Evolutionary conservation across 2,113 vertebrate species (phyloP).

Genomic region (Tringa solitaria): DNA sequence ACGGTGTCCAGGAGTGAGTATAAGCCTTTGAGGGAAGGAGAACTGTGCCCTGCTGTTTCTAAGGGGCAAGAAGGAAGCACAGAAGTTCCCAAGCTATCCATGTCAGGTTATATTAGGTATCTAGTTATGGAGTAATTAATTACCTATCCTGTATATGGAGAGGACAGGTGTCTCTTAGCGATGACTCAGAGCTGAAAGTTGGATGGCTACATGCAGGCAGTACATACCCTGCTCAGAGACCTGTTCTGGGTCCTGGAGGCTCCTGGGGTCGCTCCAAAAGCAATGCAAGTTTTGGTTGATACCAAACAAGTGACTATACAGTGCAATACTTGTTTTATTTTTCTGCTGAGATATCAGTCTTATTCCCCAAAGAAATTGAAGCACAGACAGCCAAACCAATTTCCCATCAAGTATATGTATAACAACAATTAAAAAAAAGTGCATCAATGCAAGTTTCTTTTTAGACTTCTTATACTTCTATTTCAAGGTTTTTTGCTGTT

Average conservation of each 20-base stretch:
- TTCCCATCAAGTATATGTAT: not conserved
- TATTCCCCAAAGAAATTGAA: not conserved
- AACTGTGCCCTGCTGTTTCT: not conserved
- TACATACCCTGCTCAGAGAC: not conserved
- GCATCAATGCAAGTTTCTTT: not conserved
- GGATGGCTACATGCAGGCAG: accelerated
- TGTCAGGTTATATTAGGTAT: not conserved
- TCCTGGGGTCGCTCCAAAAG: not conserved
- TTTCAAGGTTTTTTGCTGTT: not conserved
- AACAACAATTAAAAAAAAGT: not conserved
- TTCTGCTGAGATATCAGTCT: not conserved
- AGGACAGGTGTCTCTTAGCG: not conserved
- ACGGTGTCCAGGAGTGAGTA: not conserved
- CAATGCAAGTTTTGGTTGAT: not conserved
- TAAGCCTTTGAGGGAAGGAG: not conserved
- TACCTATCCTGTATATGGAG: not conserved
- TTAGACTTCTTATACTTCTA: not conserved
- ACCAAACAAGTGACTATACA: not conserved
- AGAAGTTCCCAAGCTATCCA: not conserved
- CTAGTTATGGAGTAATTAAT: not conserved
- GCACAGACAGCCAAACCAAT: not conserved
- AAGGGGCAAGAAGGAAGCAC: not conserved
- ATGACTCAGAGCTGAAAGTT: not conserved
- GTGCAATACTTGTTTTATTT: not conserved
- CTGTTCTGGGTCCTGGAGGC: accelerated